phyloP scores from a whole-genome alignment of 2,113 vertebrate species.

The Callionymus lyra region DNA sequence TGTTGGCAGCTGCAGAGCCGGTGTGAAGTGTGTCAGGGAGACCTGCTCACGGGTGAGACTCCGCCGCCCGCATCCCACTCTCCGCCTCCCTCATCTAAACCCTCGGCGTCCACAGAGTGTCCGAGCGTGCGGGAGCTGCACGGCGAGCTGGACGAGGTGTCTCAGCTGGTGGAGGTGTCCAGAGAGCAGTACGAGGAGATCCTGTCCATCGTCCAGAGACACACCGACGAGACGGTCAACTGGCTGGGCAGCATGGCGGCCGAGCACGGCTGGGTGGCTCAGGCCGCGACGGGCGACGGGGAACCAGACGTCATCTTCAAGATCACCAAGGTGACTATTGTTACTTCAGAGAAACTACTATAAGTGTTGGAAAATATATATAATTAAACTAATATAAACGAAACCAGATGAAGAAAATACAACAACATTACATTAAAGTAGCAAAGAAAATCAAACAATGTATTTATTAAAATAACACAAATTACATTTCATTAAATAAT shows the following conservation, averaged over 20 bases:
- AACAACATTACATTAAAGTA: too few species aligned
- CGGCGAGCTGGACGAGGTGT: conserved; percentile 72
- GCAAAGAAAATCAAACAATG: too few species aligned
- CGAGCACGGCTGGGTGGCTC: conserved; percentile 80
- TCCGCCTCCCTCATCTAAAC: not conserved
- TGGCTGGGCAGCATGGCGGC: conserved; percentile 76
- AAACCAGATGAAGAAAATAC: too few species aligned
- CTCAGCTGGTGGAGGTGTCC: conserved; percentile 73
- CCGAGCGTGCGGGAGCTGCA: conserved; percentile 73
- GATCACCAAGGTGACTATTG: conserved; percentile 72
- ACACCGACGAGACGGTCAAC: conserved; percentile 73
- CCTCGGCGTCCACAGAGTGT: conserved; percentile 64
- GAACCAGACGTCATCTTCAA: conserved; percentile 65
- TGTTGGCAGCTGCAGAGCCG: conserved; percentile 75
- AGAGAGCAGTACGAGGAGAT: conserved; percentile 78
- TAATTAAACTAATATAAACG: too few species aligned
- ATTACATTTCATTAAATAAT: too few species aligned
- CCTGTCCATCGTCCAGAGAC: conserved; percentile 70
- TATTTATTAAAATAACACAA: too few species aligned
- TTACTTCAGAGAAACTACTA: too few species aligned
- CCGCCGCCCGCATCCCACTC: not conserved
- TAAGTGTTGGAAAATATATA: too few species aligned
- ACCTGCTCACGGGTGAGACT: conserved; percentile 72
- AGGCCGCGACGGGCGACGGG: conserved; percentile 58
- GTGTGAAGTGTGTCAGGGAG: conserved; percentile 78